Base-by-base conservation (phyloP, 2,797 vertebrate species). In the Avahi laniger region DNA sequence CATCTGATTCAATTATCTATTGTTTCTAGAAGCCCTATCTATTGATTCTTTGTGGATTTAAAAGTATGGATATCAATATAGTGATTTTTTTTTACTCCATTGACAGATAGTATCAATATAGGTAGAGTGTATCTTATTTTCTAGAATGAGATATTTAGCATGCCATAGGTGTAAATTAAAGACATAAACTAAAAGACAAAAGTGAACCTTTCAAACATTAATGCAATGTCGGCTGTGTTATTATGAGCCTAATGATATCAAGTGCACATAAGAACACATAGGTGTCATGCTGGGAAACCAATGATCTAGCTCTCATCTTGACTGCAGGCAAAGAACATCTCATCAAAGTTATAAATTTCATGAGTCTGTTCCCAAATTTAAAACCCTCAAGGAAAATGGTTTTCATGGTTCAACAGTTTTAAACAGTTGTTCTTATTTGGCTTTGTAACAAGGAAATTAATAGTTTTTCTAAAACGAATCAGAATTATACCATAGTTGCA, bases 381-480 rank as follows among this genome's bases (percentile, higher is more conserved):
- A 99, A 99, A 98, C 98, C 98, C 98, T 99, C 98, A 98, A 99
- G 99, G 99, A 99, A 97, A 99, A 99, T 99, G 99, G 98, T 98
- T 99, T 99, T 99, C 98, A 99, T 98, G 99, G 99, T 99, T 99
- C 99, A 99, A 96, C 89, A 97, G 97, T 98, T 99, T 99, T 99
- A 99, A 99, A 99, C 99, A 99, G 98, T 99, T 98, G 99, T 98
- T 99, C 98, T 99, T 98, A 98, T 98, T 99, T 98, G 98, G 98
- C 98, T 99, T 99, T 98, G 98, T 99, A 99, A 99, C 99, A 98
- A 99, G 98, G 98, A 99, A 99, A 99, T 99, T 99, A 99, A 99
- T 99, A 98, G 98, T 99, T 99, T 98, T 99, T 99, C 99, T 99
- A 99, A 99, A 99, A 99, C 99, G 99, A 99, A 99, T 99, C 99